phyloP scores from a whole-genome alignment of 92 coral and sea anemone genomes.

The Porites divaricata region DNA sequence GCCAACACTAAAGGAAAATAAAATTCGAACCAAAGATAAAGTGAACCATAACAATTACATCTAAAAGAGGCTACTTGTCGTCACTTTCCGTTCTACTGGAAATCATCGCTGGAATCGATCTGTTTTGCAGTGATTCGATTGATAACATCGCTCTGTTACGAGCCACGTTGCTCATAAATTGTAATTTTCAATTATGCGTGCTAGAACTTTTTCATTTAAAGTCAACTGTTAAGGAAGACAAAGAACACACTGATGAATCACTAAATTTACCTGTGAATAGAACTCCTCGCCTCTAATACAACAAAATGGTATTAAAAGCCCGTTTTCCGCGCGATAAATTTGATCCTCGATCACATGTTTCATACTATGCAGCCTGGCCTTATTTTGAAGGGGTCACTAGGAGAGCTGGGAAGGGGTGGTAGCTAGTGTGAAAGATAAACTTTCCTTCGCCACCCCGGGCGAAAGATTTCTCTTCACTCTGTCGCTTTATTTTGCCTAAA shows the following conservation, averaged over 20 bases:
- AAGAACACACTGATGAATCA: neutral
- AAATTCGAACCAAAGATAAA: too few relatives aligned
- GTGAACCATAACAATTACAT: too few relatives aligned
- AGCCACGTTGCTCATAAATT: neutral
- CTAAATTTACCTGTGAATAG: constrained; percentile 4
- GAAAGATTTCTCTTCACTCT: neutral
- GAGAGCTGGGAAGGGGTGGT: constrained; percentile 34
- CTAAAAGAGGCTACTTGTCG: neutral
- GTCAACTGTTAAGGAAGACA: neutral
- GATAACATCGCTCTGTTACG: neutral
- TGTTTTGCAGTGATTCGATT: neutral
- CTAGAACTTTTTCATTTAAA: neutral
- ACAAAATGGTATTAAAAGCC: neutral
- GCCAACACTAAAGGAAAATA: too few relatives aligned
- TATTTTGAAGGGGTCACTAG: constrained; percentile 31
- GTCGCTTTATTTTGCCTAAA: neutral
- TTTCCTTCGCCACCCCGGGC: constrained; percentile 42
- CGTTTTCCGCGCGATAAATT: constrained; percentile 25
- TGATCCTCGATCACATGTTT: constrained; percentile 37
- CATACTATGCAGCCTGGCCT: constrained; percentile 41
- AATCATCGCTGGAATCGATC: neutral
- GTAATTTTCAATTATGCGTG: neutral
- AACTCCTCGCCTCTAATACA: neutral
- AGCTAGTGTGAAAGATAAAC: neutral
- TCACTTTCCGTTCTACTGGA: neutral